These are phyloP conservation scores for Zaprionus gabonicus DNA, from an alignment of 1,140 invertebrate genomes.

Conservation along the genomic window DNA sequence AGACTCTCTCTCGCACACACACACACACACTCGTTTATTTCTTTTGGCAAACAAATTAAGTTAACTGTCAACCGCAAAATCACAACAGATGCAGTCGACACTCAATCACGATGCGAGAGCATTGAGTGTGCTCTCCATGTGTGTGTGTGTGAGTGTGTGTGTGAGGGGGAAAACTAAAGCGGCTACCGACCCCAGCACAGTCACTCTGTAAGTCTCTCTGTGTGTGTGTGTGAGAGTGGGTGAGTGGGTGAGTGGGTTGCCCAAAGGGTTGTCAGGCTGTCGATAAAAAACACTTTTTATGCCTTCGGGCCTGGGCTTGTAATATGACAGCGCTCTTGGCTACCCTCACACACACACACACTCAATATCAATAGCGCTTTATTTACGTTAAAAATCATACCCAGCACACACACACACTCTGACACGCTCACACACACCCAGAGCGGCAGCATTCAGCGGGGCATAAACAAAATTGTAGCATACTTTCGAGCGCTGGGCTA, in stretches of 20 bases:
- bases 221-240: conserved; percentile 8
- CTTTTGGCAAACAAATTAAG: conserved; percentile 71
- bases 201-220: not conserved
- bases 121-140: conserved; percentile 52
- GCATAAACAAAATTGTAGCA: conserved; percentile 66
- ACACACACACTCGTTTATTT: conserved; percentile 32
- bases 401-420: conserved; percentile 5
- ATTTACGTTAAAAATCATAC: conserved; percentile 65
- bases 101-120: conserved; percentile 65
- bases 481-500: conserved; percentile 55
- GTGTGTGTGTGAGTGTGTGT: conserved; percentile 12
- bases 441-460: not conserved
- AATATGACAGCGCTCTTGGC: conserved; percentile 60
- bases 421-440: conserved; percentile 5
- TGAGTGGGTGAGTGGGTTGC: conserved; percentile 8
- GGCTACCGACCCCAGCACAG: conserved; percentile 39
- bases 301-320: conserved; percentile 52
- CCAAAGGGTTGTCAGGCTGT: conserved; percentile 58
- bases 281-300: conserved; percentile 73
- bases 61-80: conserved; percentile 80
- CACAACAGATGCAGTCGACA: conserved; percentile 78
- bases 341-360: conserved; percentile 23
- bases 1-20: conserved; percentile 2
- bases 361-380: conserved; percentile 74
- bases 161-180: conserved; percentile 52